Conservation (phyloP, 2,797 vertebrate genomes). For the Balearica regulorum region DNA sequence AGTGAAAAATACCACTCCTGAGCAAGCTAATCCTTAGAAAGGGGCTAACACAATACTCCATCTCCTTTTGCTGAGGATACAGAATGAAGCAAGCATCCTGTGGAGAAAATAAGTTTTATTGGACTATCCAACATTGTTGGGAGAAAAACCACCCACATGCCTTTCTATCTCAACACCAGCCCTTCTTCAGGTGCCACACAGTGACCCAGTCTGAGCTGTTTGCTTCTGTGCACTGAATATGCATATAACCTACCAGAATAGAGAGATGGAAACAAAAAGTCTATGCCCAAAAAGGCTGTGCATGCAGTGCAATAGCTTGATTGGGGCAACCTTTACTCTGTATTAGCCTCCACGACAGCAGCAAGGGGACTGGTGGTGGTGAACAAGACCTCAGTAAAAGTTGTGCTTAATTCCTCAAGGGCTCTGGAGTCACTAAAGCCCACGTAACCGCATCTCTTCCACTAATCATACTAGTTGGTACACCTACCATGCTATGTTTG, state of each 20-base stretch:
- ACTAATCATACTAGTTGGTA: background rate
- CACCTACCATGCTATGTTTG: too few relatives aligned
- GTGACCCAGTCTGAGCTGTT: rapidly evolving
- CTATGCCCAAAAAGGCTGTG: too few relatives aligned
- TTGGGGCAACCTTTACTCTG: background rate
- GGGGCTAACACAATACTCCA: background rate
- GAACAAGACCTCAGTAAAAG: background rate
- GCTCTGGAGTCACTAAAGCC: background rate
- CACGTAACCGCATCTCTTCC: background rate
- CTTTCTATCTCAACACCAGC: background rate
- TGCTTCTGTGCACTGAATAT: background rate
- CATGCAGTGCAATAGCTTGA: background rate
- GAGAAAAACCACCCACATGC: background rate
- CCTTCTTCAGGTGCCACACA: background rate
- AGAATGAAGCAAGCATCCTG: background rate
- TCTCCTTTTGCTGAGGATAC: background rate
- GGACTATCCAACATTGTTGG: background rate
- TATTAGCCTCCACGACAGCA: background rate
- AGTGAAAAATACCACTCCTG: background rate
- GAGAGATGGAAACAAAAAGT: background rate
- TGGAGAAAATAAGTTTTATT: background rate
- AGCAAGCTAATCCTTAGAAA: background rate
- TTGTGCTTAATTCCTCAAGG: background rate
- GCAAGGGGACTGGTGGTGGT: too few relatives aligned
- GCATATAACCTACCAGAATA: background rate